Percentiles rank a stretch among this genome's conserved stretches.
These are phyloP conservation scores for Caenorhabditis sinica DNA, from an alignment of 2,888 invertebrate species.

Conservation along the genomic window DNA sequence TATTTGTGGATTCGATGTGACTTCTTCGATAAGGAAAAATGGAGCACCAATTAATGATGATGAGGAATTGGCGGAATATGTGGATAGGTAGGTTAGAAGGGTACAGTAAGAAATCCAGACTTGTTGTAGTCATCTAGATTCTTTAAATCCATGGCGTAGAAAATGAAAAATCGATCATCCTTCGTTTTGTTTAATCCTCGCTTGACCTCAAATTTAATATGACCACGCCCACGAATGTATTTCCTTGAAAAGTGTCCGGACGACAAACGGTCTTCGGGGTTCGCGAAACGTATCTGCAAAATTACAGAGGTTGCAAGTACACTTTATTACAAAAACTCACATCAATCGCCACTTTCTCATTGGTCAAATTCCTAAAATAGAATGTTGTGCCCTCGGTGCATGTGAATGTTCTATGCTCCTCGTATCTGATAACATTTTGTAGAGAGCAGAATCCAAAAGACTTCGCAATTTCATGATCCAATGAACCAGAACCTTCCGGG, in stretches of 20 bases:
- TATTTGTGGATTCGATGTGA: constrained; percentile 64
- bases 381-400: constrained; percentile 7
- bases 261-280: constrained; percentile 3
- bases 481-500: constrained; percentile 3
- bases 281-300: constrained; percentile 40
- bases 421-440: constrained; percentile 19
- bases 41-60: constrained; percentile 63
- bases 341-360: constrained; percentile 26
- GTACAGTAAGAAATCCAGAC: constrained; percentile 19
- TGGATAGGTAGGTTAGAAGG: constrained; percentile 49
- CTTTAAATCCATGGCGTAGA: constrained; percentile 12
- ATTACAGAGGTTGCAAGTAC: not conserved
- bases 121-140: constrained; percentile 5
- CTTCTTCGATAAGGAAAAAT: constrained; percentile 56
- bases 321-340: constrained; percentile 6
- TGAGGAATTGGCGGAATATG: constrained; percentile 64
- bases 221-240: constrained; percentile 35
- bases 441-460: constrained; percentile 13
- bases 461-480: constrained; percentile 30
- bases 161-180: constrained; percentile 39
- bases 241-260: not conserved
- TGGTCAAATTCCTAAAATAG: constrained; percentile 39
- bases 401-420: constrained; percentile 31
- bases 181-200: not conserved
- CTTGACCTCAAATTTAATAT: constrained; percentile 20